Evolutionary conservation across 2,888 invertebrate species (phyloP), one percentile per base, ranked within the genome.

Genomic region (Monopis laevigella): DNA sequence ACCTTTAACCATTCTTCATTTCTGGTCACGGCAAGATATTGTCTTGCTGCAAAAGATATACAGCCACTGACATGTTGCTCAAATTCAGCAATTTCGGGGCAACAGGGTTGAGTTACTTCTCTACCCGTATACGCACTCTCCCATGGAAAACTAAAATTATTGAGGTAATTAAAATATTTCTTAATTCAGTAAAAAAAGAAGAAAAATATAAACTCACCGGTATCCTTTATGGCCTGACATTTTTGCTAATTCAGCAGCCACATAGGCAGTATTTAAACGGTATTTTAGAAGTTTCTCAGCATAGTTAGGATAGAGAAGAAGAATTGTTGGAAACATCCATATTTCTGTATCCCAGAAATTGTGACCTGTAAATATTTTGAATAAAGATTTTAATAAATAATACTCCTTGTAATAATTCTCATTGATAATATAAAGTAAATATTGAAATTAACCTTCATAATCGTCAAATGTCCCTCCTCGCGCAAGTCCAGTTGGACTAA

Each of bases 291-390:
- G 55, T 10, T 63, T 58, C 30, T 72, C 66, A 1, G 77, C 82
- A 52, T 83, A 82, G 3, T 59, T 52, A 1, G 81, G 81, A 32
- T 82, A 73, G 4, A 86, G 55, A 17, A 85, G 60, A 7, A 83
- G 59, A 3, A 84, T 81, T 0, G 73, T 62, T 0, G 86, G 86
- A 39, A 82, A 74, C 82, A 86, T 86, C 86, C 86, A 86, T 32
- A 82, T 83, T 57, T 86, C 86, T 0, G 85, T 85, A 47, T 86
- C 86, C 86, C 86, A 86, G 55, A 86, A 84, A 48, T 82, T 85
- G 52, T 86, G 86, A 10, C 86, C 86, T 74, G 69, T 45, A 59
- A 54, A 29, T n/a, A n/a, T n/a, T n/a, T n/a, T n/a, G n/a, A n/a
- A n/a, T n/a, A n/a, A n/a, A n/a, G n/a, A n/a, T n/a, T n/a, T n/a